A percentile compares a stretch with the other conserved stretches of the same genome.
Conservation (phyloP, 2,888 invertebrate species). For the Germaria angustata region DNA sequence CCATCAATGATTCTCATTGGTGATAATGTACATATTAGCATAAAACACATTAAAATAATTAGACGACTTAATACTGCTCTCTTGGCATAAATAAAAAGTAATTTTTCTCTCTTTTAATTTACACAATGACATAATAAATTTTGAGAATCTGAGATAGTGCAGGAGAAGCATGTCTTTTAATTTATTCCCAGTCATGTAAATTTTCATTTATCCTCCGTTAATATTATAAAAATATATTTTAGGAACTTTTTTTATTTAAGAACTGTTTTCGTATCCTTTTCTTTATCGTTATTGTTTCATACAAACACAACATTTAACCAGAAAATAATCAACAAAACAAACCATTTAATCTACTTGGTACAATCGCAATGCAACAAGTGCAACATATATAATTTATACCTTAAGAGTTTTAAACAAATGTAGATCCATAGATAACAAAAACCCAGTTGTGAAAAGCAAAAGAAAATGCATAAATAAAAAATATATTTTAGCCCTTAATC, state of each 20-base stretch:
- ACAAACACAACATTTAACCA: background rate
- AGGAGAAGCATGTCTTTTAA: background rate
- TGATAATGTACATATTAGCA: background rate
- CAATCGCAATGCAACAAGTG: constrained; percentile 50
- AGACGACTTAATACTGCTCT: too few relatives aligned
- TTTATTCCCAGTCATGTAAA: background rate
- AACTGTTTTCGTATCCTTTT: background rate
- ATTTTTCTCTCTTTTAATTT: background rate
- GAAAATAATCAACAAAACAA: background rate
- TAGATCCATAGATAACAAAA: background rate
- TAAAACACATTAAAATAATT: background rate
- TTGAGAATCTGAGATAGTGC: background rate
- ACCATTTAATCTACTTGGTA: constrained; percentile 19
- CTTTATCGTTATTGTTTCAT: background rate
- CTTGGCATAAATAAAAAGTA: background rate
- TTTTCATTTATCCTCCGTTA: background rate
- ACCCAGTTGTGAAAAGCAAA: too few relatives aligned
- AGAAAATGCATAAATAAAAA: background rate
- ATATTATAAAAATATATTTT: too few relatives aligned
- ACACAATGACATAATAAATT: background rate
- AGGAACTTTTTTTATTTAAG: background rate
- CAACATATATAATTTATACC: constrained; percentile 13
- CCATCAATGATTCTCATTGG: background rate
- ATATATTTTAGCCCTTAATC: constrained; percentile 26
- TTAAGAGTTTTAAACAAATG: constrained; percentile 9